phyloP scores from a whole-genome alignment of 2,113 vertebrate species.

The Alligator mississippiensis region DNA sequence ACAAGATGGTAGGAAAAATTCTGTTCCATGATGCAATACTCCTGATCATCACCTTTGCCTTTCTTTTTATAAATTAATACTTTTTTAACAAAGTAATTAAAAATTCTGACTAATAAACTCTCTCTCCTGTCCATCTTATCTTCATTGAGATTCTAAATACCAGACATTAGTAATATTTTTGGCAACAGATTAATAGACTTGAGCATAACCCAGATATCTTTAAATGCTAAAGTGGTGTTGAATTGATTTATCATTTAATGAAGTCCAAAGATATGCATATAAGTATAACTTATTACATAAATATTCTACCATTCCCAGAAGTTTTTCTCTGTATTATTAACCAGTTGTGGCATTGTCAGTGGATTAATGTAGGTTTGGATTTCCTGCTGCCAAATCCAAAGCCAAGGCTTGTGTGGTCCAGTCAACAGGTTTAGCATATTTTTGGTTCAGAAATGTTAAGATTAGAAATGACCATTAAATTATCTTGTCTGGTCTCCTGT shows the following conservation, averaged over 20 bases:
- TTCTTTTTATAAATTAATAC: slow-evolving; percentile 18
- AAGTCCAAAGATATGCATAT: background rate
- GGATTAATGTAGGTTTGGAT: background rate
- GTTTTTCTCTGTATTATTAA: background rate
- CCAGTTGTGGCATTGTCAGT: background rate
- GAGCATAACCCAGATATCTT: slow-evolving; percentile 44
- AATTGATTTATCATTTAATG: background rate
- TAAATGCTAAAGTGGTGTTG: slow-evolving; percentile 47
- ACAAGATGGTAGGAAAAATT: background rate
- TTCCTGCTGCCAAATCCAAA: background rate
- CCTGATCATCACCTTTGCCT: background rate
- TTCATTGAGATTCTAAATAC: slow-evolving; percentile 34
- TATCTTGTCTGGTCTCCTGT: background rate
- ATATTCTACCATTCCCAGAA: background rate
- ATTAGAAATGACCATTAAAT: background rate
- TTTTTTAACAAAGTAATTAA: slow-evolving; percentile 40
- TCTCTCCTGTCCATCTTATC: slow-evolving; percentile 26
- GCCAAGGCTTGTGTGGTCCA: background rate
- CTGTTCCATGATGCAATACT: background rate
- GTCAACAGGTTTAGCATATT: rapidly evolving
- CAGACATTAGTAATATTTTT: slow-evolving; percentile 57
- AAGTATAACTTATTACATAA: background rate
- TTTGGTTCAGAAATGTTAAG: background rate
- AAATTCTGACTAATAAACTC: slow-evolving; percentile 28
- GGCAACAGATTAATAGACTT: slow-evolving; percentile 58